Evolutionary conservation across 2,797 vertebrate genomes (phyloP).

Genomic region (Silurus aristotelis): DNA sequence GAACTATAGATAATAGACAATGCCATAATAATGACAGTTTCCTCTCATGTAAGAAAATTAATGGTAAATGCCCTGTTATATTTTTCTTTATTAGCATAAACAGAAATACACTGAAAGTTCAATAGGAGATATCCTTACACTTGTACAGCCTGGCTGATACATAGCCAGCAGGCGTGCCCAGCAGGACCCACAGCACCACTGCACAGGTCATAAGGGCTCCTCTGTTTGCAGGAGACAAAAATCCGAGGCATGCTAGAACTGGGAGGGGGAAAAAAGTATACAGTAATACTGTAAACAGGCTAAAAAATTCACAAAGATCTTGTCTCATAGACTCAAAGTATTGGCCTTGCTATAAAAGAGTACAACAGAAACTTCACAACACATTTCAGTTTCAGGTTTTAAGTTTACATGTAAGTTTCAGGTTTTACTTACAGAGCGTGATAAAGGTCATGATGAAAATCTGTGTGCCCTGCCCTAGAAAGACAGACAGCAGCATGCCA

Average conservation of each 20-base stretch:
- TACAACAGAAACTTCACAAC: not conserved
- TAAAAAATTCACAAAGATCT: not conserved
- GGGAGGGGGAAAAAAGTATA: not conserved
- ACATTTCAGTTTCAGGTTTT: not conserved
- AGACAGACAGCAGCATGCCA: conserved; percentile 87
- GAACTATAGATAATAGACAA: not conserved
- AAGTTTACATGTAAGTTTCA: not conserved
- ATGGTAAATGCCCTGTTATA: not conserved
- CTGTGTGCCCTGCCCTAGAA: conserved; percentile 89
- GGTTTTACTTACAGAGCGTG: conserved; percentile 82
- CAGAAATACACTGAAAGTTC: not conserved
- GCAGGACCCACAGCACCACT: conserved; percentile 86
- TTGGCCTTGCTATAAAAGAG: not conserved
- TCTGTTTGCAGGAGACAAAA: conserved; percentile 93
- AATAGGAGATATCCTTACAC: conserved; percentile 72
- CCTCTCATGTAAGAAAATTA: too few relatives aligned
- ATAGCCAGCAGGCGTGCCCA: conserved; percentile 87
- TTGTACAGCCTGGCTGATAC: conserved; percentile 89
- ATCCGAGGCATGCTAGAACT: conserved; percentile 98
- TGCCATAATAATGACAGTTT: too few relatives aligned
- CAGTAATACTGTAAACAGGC: not conserved
- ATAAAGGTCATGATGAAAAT: conserved; percentile 94
- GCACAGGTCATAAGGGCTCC: conserved; percentile 88
- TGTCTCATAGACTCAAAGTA: not conserved
- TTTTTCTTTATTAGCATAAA: not conserved